Evolutionary conservation across 2,888 invertebrate genomes (phyloP).

Genomic region (Calameuta filiformis): DNA sequence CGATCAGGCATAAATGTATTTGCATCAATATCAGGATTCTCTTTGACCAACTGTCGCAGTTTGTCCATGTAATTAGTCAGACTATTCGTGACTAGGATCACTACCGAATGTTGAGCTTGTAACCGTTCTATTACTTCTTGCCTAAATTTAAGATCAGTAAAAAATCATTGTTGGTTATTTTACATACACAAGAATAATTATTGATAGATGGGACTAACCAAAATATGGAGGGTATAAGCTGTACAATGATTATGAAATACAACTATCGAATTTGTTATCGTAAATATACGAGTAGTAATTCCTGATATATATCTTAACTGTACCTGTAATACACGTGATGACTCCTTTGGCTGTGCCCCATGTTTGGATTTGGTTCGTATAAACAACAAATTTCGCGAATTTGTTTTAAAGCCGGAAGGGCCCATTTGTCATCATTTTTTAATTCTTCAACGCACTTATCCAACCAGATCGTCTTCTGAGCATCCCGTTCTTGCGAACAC

Average conservation of each 20-base stretch:
- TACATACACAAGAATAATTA: slow-evolving; percentile 16
- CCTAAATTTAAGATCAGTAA: slow-evolving; percentile 54
- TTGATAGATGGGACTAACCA: neutral
- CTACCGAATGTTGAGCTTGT: slow-evolving; percentile 91
- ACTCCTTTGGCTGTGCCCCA: slow-evolving; percentile 71
- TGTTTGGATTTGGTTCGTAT: slow-evolving; percentile 86
- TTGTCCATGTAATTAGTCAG: slow-evolving; percentile 91
- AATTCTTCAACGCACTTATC: slow-evolving; percentile 97
- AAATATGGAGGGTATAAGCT: slow-evolving; percentile 29
- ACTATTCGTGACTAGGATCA: slow-evolving; percentile 93
- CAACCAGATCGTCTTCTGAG: slow-evolving; percentile 95
- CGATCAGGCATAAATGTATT: slow-evolving; percentile 84
- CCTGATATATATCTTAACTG: no score
- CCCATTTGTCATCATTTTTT: slow-evolving; percentile 90
- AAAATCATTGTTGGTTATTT: no score
- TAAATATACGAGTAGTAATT: neutral
- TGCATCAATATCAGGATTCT: slow-evolving; percentile 82
- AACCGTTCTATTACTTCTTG: slow-evolving; percentile 88
- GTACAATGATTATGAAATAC: no score
- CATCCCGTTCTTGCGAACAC: slow-evolving; percentile 96
- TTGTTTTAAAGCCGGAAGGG: slow-evolving; percentile 92
- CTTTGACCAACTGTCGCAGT: slow-evolving; percentile 76
- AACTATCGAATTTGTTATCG: no score
- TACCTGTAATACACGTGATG: slow-evolving; percentile 72
- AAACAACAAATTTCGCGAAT: slow-evolving; percentile 95